A percentile compares a stretch with the other conserved stretches of the same genome.
Evolutionary conservation across 1,140 invertebrate species (phyloP).

Genomic region (Chelonus insularis): DNA sequence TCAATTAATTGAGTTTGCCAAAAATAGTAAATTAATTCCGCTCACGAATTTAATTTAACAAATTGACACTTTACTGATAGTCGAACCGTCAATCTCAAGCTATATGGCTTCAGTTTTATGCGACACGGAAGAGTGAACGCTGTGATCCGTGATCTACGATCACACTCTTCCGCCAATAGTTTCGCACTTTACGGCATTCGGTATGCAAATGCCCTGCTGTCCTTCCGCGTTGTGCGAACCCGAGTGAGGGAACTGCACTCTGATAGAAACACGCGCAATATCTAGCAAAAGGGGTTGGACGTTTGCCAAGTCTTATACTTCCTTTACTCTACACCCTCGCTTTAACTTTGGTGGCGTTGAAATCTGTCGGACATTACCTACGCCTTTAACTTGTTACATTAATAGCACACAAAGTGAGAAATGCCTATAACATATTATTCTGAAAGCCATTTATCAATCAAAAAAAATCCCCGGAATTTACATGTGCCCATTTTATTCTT

Average conservation of each 20-base stretch:
- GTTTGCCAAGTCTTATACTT: constrained; percentile 28
- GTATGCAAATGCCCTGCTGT: constrained; percentile 31
- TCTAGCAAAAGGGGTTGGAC: constrained; percentile 24
- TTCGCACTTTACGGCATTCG: constrained; percentile 32
- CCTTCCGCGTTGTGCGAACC: constrained; percentile 5
- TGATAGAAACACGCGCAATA: constrained; percentile 32
- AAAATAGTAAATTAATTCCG: not conserved
- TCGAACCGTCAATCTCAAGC: constrained; percentile 12
- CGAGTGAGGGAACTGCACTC: not conserved
- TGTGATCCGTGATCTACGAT: constrained; percentile 28
- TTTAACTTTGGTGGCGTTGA: constrained; percentile 14
- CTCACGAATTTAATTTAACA: not conserved
- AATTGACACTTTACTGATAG: constrained; percentile 15
- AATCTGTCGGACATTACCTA: constrained; percentile 21
- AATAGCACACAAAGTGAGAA: not conserved
- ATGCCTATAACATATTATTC: constrained; percentile 16
- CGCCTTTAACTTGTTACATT: constrained; percentile 18
- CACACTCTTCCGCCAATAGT: constrained; percentile 30
- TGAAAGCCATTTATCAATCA: not conserved
- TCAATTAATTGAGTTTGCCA: no score
- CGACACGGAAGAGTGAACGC: constrained; percentile 1
- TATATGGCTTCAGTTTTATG: constrained; percentile 8
- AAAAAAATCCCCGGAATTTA: not conserved
- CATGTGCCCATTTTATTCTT: no score
- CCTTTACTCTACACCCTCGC: not conserved